Evolutionary conservation across 2,888 invertebrate genomes (phyloP).

Genomic region (Scotopteryx bipunctaria): DNA sequence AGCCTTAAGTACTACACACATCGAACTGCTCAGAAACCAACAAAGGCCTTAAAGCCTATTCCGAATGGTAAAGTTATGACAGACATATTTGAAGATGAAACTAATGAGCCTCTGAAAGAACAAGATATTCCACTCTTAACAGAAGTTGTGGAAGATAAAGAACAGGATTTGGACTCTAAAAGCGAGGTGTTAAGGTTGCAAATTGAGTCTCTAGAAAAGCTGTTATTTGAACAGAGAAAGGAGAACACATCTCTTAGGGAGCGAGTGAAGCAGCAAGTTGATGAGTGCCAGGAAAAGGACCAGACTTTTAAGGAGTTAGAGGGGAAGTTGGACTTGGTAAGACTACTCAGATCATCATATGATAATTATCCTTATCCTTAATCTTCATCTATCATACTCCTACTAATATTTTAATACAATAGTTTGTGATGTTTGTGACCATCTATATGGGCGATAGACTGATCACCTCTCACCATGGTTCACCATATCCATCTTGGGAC

Average conservation of each 20-base stretch:
- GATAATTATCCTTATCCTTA: too few relatives aligned
- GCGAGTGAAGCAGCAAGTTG: slow-evolving; percentile 63
- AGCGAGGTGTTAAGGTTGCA: slow-evolving; percentile 58
- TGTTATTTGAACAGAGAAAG: slow-evolving; percentile 66
- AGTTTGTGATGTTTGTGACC: too few relatives aligned
- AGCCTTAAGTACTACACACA: slow-evolving; percentile 73
- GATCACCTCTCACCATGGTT: too few relatives aligned
- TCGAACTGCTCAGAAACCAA: slow-evolving; percentile 54
- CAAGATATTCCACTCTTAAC: background rate
- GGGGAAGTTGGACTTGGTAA: slow-evolving; percentile 77
- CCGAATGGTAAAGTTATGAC: slow-evolving; percentile 70
- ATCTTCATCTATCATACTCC: too few relatives aligned
- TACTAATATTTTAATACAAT: too few relatives aligned
- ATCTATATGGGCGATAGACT: too few relatives aligned
- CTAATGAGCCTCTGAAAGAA: slow-evolving; percentile 21
- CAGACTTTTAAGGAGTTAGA: slow-evolving; percentile 73
- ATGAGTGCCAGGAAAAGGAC: slow-evolving; percentile 68
- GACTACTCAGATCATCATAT: too few relatives aligned
- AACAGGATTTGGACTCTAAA: slow-evolving; percentile 25
- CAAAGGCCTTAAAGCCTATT: slow-evolving; percentile 52
- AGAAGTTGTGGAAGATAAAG: slow-evolving; percentile 2
- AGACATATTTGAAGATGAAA: slow-evolving; percentile 72
- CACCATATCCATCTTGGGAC: too few relatives aligned
- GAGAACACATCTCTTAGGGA: slow-evolving; percentile 63
- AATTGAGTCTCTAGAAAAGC: slow-evolving; percentile 65